Base-by-base conservation (phyloP, 64 coral and sea anemone species). In the Montipora capricornis region DNA sequence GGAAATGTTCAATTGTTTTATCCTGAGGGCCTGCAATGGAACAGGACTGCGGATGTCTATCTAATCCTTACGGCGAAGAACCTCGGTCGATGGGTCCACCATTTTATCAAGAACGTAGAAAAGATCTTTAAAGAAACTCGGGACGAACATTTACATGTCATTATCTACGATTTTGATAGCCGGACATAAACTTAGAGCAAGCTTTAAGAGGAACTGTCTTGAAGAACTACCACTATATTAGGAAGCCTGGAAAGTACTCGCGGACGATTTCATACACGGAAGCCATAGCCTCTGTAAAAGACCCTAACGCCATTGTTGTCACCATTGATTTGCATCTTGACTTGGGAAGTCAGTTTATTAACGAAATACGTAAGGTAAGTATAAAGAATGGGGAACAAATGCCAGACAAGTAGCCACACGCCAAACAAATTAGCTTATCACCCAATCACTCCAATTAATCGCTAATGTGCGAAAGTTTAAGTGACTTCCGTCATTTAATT, bases 51-150 rank as follows among this genome's bases (percentile, higher is more conserved):
- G 6, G 90, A 88, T 78, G 90, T 99, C 48, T 92, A 95, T 9
- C 93, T 99, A 49, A 93, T 99, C 11, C 75, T 99, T 4, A 99
- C 97, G 3, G 84, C 90, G 22, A 96, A 96, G 77, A 86, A 91
- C 81, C 89, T 94, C 49, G 97, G 95, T 19, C 68, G 73, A 15
- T 99, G 97, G 97, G 76, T 99, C 49, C 94, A 96, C 73, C 89
- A 96, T 70, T 95, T 99, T 50, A 89, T 99, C 3, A 79, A 96
- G 53, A 95, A 96, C 64, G 71, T 99, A 44, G 94, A 78, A 6
- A 52, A 88, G 44, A 88, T 95, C 4, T 2, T 80, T 13, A 29
- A 61, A 52, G 76, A 88, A 86, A 98, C 94, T 0, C 90, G 86
- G 67, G 97, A 98, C 53, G 61, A 87, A 13, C 80, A 94, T 57